A percentile compares a stretch with the other conserved stretches of the same genome.
phyloP scores from a whole-genome alignment of 1,140 invertebrate species.

The Microplitis demolitor region DNA sequence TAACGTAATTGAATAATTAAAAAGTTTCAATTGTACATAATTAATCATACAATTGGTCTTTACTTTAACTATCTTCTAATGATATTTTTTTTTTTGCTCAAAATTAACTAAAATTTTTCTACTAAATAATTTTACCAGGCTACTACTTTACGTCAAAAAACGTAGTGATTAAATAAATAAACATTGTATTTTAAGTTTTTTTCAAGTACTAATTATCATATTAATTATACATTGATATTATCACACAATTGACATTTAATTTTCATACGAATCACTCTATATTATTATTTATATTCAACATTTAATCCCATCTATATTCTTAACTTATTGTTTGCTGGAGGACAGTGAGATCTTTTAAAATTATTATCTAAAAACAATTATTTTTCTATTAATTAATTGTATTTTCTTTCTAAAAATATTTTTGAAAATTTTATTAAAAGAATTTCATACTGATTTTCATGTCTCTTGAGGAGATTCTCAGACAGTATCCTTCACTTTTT shows the following conservation, averaged over 20 bases:
- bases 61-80: background rate
- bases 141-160: background rate
- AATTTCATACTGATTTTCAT: too few relatives aligned
- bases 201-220: constrained; percentile 6
- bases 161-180: constrained; percentile 24
- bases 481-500: too few relatives aligned
- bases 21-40: constrained; percentile 14
- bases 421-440: background rate
- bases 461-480: too few relatives aligned
- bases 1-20: too few relatives aligned
- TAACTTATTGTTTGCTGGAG: constrained; percentile 18
- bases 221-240: constrained; percentile 9
- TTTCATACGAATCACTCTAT: constrained; percentile 30
- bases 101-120: constrained; percentile 8
- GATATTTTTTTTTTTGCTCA: background rate
- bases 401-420: too few relatives aligned
- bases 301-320: constrained; percentile 27
- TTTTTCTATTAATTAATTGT: background rate
- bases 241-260: constrained; percentile 28
- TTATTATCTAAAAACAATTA: constrained; percentile 11
- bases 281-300: constrained; percentile 25
- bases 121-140: too few relatives aligned
- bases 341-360: constrained; percentile 4
- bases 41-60: constrained; percentile 15
- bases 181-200: constrained; percentile 24